Evolutionary conservation across 2,797 vertebrate species (phyloP).

Genomic region (Argyrosomus regius): DNA sequence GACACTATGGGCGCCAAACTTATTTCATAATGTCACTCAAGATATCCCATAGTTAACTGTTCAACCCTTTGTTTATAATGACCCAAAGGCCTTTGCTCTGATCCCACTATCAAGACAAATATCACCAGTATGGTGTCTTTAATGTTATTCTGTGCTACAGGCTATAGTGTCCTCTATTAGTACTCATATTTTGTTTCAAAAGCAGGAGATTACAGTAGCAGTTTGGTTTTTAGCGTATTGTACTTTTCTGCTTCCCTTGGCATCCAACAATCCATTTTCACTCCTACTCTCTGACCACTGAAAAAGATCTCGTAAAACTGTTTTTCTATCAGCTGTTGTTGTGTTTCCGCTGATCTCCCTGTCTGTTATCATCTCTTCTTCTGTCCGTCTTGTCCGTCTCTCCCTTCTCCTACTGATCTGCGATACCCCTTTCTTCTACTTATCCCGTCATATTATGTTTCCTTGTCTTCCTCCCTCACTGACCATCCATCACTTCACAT

Average conservation of each 20-base stretch:
- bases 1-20: not conserved
- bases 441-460: constrained; percentile 71
- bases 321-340: not conserved
- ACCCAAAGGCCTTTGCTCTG: too few species aligned
- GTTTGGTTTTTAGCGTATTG: not conserved
- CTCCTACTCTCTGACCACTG: constrained; percentile 6
- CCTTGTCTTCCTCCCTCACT: constrained; percentile 51
- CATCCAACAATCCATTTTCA: not conserved
- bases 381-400: constrained; percentile 13
- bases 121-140: not conserved
- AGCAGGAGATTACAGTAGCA: not conserved
- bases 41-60: not conserved
- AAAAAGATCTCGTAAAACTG: not conserved
- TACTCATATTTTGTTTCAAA: not conserved
- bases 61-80: too few species aligned
- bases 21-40: not conserved
- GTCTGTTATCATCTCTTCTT: constrained; percentile 22
- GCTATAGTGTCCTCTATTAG: not conserved
- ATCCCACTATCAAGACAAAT: not conserved
- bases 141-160: not conserved
- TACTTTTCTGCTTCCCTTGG: constrained; percentile 1
- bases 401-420: constrained; percentile 39
- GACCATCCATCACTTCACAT: constrained; percentile 65
- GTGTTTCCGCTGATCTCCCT: not conserved
- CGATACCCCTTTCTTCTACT: constrained; percentile 58